These are phyloP conservation scores for Globia sparganii DNA, from an alignment of 2,888 invertebrate genomes.

Conservation along the genomic window DNA sequence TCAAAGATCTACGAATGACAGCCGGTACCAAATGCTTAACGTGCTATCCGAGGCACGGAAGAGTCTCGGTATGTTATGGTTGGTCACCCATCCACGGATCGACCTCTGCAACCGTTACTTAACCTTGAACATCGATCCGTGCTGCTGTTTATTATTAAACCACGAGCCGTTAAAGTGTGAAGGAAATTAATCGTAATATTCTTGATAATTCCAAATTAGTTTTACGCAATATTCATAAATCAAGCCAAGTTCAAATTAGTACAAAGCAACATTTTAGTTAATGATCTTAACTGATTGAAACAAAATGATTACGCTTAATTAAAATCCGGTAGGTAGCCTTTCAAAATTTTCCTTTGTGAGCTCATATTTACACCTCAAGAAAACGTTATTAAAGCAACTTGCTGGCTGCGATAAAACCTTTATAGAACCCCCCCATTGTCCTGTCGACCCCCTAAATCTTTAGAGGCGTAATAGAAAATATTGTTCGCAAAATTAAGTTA, in stretches of 20 bases:
- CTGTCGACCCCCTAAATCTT: conserved; percentile 65
- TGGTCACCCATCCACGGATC: not conserved
- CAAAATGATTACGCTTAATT: conserved; percentile 69
- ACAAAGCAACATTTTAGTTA: conserved; percentile 65
- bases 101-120: not conserved
- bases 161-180: not conserved
- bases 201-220: not conserved
- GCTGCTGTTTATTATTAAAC: not conserved
- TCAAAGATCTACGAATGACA: not conserved
- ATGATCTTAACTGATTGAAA: conserved; percentile 71
- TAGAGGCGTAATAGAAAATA: conserved; percentile 70
- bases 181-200: not conserved
- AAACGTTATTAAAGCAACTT: conserved; percentile 62
- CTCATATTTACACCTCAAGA: conserved; percentile 70
- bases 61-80: no score
- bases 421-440: conserved; percentile 63
- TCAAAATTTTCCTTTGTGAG: conserved; percentile 67
- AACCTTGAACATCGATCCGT: not conserved
- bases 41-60: not conserved
- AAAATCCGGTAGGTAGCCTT: conserved; percentile 65
- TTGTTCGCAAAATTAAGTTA: conserved; percentile 69
- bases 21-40: not conserved
- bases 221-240: conserved; percentile 32
- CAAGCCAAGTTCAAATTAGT: conserved; percentile 25
- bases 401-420: conserved; percentile 66